phyloP scores from a whole-genome alignment of 2,888 invertebrate genomes.

The Tuta absoluta region DNA sequence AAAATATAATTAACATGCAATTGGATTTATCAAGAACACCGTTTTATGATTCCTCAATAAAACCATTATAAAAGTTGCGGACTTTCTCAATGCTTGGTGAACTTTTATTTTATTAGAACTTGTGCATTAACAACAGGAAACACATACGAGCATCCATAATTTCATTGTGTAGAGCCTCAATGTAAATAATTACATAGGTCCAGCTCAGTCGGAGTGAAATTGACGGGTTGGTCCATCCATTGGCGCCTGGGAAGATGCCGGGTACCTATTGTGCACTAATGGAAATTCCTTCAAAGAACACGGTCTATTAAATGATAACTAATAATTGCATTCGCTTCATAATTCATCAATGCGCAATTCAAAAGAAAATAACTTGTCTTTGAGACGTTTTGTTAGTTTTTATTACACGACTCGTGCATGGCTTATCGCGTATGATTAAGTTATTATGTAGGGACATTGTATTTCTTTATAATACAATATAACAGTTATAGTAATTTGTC shows the following conservation, averaged over 20 bases:
- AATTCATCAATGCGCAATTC: constrained; percentile 24
- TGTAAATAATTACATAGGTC: constrained; percentile 55
- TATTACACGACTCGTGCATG: background rate
- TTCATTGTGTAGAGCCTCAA: constrained; percentile 52
- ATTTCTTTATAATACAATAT: constrained; percentile 2
- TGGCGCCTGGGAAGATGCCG: constrained; percentile 49
- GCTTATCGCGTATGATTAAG: constrained; percentile 11
- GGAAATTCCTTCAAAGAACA: constrained; percentile 47
- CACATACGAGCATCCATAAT: constrained; percentile 49
- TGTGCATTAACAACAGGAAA: constrained; percentile 49
- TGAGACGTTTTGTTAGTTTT: background rate
- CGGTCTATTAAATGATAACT: constrained; percentile 50
- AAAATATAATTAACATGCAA: background rate
- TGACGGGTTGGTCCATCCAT: constrained; percentile 42
- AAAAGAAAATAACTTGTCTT: constrained; percentile 11
- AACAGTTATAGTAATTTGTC: constrained; percentile 24
- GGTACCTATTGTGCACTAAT: constrained; percentile 48
- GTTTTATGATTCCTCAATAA: background rate
- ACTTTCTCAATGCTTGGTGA: constrained; percentile 2
- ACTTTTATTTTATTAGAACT: constrained; percentile 17
- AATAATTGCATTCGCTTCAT: constrained; percentile 37
- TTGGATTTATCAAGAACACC: background rate
- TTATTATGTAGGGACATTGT: constrained; percentile 13
- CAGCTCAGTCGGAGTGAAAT: constrained; percentile 42
- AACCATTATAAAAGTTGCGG: constrained; percentile 2